These are phyloP conservation scores for Sapajus apella DNA, from an alignment of 2,113 vertebrate genomes.

Conservation along the genomic window DNA sequence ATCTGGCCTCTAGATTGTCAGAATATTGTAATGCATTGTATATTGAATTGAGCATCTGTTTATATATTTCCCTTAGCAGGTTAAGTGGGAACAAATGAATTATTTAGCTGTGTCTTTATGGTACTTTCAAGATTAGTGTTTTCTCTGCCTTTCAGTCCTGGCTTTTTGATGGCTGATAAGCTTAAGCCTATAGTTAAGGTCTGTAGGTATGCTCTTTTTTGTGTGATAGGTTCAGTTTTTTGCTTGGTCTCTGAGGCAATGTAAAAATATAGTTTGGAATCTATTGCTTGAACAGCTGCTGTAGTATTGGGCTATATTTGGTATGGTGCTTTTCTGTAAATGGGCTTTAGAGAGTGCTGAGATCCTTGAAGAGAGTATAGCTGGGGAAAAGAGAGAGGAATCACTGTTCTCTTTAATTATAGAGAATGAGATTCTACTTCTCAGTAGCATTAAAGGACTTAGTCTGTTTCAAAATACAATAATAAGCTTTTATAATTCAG, in stretches of 20 bases:
- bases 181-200: constrained; percentile 27
- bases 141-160: not conserved
- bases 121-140: not conserved
- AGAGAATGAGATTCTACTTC: constrained; percentile 27
- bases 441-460: not conserved
- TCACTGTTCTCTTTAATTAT: constrained; percentile 7
- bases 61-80: not conserved
- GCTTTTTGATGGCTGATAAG: not conserved
- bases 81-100: constrained; percentile 7
- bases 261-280: not conserved
- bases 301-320: not conserved
- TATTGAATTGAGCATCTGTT: constrained; percentile 23
- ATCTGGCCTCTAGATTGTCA: not conserved
- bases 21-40: constrained; percentile 30
- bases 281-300: not conserved
- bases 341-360: not conserved
- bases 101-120: constrained; percentile 26
- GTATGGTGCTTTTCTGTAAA: not conserved
- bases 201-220: not conserved
- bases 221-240: not conserved
- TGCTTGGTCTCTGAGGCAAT: constrained; percentile 19
- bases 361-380: not conserved
- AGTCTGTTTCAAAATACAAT: not conserved
- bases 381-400: not conserved
- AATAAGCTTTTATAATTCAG: not conserved